Conservation (phyloP, 1,140 invertebrate species). For the Penaeus chinensis region DNA sequence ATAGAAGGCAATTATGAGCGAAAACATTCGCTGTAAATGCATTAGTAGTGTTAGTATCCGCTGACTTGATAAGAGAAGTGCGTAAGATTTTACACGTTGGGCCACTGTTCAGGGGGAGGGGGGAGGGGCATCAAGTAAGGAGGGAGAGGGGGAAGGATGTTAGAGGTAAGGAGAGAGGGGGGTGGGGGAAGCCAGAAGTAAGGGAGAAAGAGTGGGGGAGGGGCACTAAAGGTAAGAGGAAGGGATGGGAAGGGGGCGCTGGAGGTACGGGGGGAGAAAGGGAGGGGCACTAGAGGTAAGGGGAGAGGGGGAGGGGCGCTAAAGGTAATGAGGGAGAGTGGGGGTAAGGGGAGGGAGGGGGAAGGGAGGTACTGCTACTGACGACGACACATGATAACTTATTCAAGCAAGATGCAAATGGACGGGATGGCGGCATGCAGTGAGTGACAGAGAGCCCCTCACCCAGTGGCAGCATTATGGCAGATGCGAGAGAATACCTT, state of each 20-base stretch:
- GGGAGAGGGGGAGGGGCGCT: neutral
- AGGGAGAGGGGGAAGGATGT: neutral
- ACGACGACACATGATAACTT: no score
- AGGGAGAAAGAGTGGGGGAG: neutral
- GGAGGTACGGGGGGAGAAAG: neutral
- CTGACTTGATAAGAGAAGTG: no score
- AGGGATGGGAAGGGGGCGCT: neutral
- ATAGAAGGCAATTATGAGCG: no score
- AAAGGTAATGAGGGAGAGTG: slow-evolving; percentile 10
- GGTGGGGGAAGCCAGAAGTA: neutral
- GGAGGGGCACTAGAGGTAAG: neutral
- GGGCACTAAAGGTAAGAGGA: neutral
- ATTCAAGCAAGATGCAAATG: no score
- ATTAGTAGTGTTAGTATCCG: no score
- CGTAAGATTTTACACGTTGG: neutral
- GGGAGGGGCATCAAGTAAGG: neutral
- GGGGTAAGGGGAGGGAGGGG: neutral
- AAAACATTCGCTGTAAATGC: no score
- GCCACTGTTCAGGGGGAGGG: neutral
- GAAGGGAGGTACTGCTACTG: no score
- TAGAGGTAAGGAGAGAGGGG: neutral
- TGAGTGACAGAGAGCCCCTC: neutral
- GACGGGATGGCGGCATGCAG: neutral
- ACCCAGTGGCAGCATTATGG: neutral
- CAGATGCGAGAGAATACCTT: neutral